Conservation (phyloP, 1,140 invertebrate species). For the Calosoma granatense region DNA sequence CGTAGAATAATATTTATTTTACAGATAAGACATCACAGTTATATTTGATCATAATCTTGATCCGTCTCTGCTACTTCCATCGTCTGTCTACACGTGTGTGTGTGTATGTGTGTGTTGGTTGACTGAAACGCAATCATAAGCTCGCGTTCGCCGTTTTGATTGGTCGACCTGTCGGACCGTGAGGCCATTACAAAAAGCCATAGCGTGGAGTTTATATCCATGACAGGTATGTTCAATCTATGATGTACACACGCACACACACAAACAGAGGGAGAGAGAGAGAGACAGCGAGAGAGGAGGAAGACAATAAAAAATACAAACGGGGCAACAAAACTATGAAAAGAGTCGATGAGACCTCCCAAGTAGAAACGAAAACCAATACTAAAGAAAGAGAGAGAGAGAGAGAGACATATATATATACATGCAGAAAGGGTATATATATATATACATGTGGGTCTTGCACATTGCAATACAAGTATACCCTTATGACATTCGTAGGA, state of each 20-base stretch:
- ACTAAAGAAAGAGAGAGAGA: no score
- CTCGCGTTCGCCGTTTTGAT: constrained; percentile 1
- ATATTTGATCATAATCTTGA: no score
- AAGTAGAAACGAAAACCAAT: no score
- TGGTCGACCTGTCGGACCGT: background rate
- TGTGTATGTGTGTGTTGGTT: no score
- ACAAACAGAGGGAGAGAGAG: background rate
- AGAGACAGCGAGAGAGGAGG: constrained; percentile 15
- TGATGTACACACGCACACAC: constrained; percentile 19
- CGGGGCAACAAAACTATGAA: constrained; percentile 3
- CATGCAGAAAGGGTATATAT: no score
- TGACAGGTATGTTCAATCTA: constrained; percentile 20
- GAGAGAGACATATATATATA: no score
- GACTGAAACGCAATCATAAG: constrained; percentile 1
- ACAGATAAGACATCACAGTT: no score
- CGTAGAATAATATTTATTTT: no score
- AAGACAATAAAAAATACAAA: constrained; percentile 21
- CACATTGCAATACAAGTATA: no score
- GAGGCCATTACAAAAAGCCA: constrained; percentile 9
- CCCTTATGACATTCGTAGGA: no score
- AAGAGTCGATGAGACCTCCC: constrained; percentile 19
- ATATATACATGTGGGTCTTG: no score
- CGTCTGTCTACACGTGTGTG: no score
- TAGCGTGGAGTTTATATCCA: constrained; percentile 17
- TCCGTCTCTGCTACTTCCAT: background rate